phyloP scores from a whole-genome alignment of 2,797 vertebrate species.

The Neomorphus geoffroyi region DNA sequence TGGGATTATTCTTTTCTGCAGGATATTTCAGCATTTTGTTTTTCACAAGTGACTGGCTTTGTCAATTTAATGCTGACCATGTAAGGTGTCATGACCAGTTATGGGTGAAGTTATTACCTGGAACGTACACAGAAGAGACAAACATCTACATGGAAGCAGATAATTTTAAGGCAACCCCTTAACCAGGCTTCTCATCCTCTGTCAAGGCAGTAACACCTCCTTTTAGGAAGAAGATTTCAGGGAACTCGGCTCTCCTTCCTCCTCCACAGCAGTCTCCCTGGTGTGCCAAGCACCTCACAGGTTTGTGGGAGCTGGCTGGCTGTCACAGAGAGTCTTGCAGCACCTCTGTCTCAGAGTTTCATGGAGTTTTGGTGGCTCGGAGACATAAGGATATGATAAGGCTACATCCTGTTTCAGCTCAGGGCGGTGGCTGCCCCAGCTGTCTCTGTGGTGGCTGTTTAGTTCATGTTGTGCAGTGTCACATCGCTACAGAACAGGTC shows the following conservation, averaged over 20 bases:
- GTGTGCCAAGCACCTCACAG: rapidly evolving
- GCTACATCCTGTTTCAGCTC: rapidly evolving
- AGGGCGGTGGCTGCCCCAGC: rapidly evolving
- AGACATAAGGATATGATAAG: background rate
- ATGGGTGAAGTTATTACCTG: rapidly evolving
- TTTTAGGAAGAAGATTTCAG: background rate
- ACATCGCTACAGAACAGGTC: rapidly evolving
- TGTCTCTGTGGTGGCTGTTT: background rate
- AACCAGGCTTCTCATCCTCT: background rate
- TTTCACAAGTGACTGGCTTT: background rate
- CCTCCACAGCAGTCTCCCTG: rapidly evolving
- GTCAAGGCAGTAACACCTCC: background rate
- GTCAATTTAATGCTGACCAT: rapidly evolving
- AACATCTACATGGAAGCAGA: background rate
- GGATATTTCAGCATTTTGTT: background rate
- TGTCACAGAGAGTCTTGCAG: background rate
- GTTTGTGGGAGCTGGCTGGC: background rate
- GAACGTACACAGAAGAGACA: background rate
- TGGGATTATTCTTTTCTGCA: background rate
- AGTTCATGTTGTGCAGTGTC: rapidly evolving
- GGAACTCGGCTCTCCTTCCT: background rate
- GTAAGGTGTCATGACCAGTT: rapidly evolving
- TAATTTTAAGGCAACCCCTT: background rate
- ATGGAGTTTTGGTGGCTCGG: background rate
- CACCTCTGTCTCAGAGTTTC: background rate